A percentile compares a stretch with the other conserved stretches of the same genome.
phyloP scores from a whole-genome alignment of 2,797 vertebrate species.

The Graptemys geographica region DNA sequence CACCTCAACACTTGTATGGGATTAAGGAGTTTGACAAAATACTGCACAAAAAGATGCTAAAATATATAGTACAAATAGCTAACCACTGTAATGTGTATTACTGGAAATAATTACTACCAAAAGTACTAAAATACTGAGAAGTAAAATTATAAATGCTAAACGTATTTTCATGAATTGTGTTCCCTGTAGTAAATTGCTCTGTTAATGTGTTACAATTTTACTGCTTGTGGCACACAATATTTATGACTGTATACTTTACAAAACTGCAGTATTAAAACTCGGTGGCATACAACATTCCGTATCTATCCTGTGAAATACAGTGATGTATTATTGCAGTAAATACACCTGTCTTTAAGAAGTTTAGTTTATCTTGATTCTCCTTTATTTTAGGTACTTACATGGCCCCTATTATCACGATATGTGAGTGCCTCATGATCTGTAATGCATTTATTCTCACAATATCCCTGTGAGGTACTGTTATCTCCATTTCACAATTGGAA shows the following conservation, averaged over 20 bases:
- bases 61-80: conserved; percentile 5
- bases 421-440: not conserved
- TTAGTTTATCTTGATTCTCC: not conserved
- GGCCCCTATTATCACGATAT: not conserved
- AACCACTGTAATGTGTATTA: conserved; percentile 27
- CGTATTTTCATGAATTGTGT: conserved; percentile 58
- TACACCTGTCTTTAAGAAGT: conserved; percentile 49
- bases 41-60: conserved; percentile 26
- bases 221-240: conserved; percentile 72
- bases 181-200: conserved; percentile 63
- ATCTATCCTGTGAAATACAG: conserved; percentile 88
- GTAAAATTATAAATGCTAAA: conserved; percentile 37
- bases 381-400: rapidly evolving
- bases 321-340: conserved; percentile 93
- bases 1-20: conserved; percentile 40
- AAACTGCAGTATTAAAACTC: conserved; percentile 55
- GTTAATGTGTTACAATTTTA: conserved; percentile 59
- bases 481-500: not conserved
- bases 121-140: conserved; percentile 17
- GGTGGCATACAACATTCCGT: conserved; percentile 82
- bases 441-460: not conserved
- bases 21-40: not conserved
- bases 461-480: not conserved
- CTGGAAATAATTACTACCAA: not conserved
- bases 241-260: conserved; percentile 69